These are phyloP conservation scores for Poecile atricapillus DNA, from an alignment of 2,113 vertebrate species.

Conservation along the genomic window DNA sequence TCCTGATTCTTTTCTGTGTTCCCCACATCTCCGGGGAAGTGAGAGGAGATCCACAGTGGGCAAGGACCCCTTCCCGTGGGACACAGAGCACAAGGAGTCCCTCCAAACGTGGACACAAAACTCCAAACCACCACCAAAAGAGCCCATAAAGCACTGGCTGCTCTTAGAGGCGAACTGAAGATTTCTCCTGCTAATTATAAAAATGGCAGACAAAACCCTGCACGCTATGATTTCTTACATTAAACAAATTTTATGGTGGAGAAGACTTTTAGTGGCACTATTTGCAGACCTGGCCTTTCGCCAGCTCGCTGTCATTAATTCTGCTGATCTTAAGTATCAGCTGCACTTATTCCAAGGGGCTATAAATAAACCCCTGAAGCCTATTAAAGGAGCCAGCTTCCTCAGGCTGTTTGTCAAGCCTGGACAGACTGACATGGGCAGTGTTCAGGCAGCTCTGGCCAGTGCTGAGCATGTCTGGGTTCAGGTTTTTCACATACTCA, in stretches of 20 bases:
- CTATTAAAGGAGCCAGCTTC: conserved; percentile 43
- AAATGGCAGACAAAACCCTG: conserved; percentile 45
- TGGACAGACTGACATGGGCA: not conserved
- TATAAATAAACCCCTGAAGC: conserved; percentile 64
- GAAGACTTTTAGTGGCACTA: conserved; percentile 65
- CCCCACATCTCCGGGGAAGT: not conserved
- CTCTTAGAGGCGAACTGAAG: not conserved
- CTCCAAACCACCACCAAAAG: not conserved
- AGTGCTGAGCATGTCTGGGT: not conserved
- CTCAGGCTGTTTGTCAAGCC: conserved; percentile 6
- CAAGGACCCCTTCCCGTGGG: not conserved
- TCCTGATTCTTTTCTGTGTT: not conserved
- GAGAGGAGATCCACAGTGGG: accelerated
- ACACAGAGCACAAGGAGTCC: not conserved
- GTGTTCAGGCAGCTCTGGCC: not conserved
- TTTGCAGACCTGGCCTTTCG: conserved; percentile 61
- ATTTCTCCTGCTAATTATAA: conserved; percentile 58
- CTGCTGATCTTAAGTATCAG: conserved; percentile 67
- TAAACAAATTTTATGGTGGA: conserved; percentile 64
- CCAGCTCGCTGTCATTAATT: conserved; percentile 70
- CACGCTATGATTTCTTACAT: conserved; percentile 62
- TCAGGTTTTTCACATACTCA: not conserved
- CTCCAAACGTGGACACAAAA: not conserved
- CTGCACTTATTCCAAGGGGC: conserved; percentile 67
- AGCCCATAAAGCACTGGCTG: conserved; percentile 11